These are phyloP conservation scores for Rynchops niger DNA, from an alignment of 2,113 vertebrate species.

Conservation along the genomic window DNA sequence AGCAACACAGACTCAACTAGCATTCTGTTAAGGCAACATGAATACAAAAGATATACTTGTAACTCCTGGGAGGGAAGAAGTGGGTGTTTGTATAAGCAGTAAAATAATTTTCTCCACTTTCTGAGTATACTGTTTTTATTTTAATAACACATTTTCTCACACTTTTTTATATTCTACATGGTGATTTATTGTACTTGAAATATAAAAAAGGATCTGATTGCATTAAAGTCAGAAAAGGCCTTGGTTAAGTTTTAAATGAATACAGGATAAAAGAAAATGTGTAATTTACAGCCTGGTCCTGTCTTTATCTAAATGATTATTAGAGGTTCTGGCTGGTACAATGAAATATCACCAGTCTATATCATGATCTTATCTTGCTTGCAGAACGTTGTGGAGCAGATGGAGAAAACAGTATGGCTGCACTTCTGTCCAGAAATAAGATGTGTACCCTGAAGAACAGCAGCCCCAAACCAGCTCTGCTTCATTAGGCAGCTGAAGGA, in stretches of 20 bases:
- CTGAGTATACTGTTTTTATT: background rate
- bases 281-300: background rate
- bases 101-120: background rate
- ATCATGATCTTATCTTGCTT: background rate
- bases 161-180: background rate
- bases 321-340: background rate
- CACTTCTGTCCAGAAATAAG: background rate
- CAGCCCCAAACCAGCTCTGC: background rate
- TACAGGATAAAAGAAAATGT: background rate
- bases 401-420: background rate
- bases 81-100: background rate
- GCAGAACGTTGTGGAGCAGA: background rate
- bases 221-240: background rate
- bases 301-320: background rate
- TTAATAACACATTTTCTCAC: background rate
- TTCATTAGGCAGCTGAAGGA: background rate
- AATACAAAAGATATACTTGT: background rate
- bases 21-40: background rate
- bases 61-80: background rate
- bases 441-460: background rate
- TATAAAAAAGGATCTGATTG: background rate
- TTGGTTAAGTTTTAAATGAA: background rate
- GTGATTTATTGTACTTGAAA: background rate
- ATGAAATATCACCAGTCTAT: background rate
- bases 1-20: background rate